Conservation (phyloP, 1,140 invertebrate species). For the Trichoplusia ni region DNA sequence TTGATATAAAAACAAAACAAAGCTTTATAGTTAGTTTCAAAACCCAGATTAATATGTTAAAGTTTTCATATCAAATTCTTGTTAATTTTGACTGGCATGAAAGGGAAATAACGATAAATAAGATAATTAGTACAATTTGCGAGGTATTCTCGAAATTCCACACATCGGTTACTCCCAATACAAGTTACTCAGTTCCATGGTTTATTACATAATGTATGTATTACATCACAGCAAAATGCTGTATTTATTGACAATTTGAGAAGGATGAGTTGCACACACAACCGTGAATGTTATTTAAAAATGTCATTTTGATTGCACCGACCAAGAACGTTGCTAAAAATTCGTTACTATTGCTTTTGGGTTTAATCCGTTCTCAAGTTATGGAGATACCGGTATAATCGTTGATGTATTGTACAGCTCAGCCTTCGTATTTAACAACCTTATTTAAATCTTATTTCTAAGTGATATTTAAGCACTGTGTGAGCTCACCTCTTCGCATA, state of each 20-base stretch:
- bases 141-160: slow-evolving; percentile 65
- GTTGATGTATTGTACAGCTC: too few species aligned
- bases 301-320: too few species aligned
- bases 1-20: slow-evolving; percentile 42
- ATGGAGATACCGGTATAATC: too few species aligned
- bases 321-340: too few species aligned
- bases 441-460: slow-evolving; percentile 11
- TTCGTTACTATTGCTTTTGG: too few species aligned
- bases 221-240: neutral
- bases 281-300: too few species aligned
- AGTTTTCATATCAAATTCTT: slow-evolving; percentile 48
- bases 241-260: too few species aligned
- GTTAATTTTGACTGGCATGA: neutral
- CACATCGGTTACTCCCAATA: slow-evolving; percentile 25
- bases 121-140: slow-evolving; percentile 35
- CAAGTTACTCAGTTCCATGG: neutral
- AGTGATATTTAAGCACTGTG: slow-evolving; percentile 18
- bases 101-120: slow-evolving; percentile 4
- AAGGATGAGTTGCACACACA: too few species aligned
- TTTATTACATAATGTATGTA: neutral
- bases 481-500: slow-evolving; percentile 97
- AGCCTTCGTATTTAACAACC: too few species aligned
- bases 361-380: too few species aligned
- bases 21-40: neutral
- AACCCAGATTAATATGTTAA: too few species aligned